Base-by-base conservation (phyloP, 2,113 vertebrate species). In the Leptobrachium leishanense region DNA sequence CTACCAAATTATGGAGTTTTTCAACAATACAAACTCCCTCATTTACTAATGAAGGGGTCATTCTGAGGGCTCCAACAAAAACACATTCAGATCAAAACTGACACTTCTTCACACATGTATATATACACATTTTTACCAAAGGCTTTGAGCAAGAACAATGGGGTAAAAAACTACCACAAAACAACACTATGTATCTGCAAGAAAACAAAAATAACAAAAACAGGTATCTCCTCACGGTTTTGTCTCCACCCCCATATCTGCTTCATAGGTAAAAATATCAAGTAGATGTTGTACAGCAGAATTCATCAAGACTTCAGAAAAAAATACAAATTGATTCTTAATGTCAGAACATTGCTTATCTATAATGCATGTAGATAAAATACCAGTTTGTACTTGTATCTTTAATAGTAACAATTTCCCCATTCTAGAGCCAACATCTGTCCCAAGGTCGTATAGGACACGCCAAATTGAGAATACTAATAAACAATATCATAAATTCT, bases 91-190 rank as follows among this genome's bases (percentile, higher is more conserved):
- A 74, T 20, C 20, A 41, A 44, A 81, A 69, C 72, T 10, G 57
- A 15, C 9, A 0, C 70, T 6, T 68, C 10, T 82, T 46, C 82
- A 55, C 3, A 69, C 81, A 54, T 84, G 82, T 59, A 66, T 77
- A 79, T 75, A 72, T 82, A 57, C 72, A 83, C 84, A 43, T 81
- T 63, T 5, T 62, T 62, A 74, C 40, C 55, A 81, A 83, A 77
- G 15, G 70, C 50, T 3, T 74, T 31, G 3, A 72, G 11, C 2
- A 43, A 82, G 15, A 31, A 54, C 62, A 43, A 55, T n/a, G 62
- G 72, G 20, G 10, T 3, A 9, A 57, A 82, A 12, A 54, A 20
- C 79, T 10, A n/a, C 77, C 83, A 76, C 81, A 57, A 43, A 73
- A 68, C 7, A 9, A 0, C 71, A 42, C 0, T 8, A 43, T 20